phyloP scores from a whole-genome alignment of 2,797 vertebrate genomes.

The Carapus acus region DNA sequence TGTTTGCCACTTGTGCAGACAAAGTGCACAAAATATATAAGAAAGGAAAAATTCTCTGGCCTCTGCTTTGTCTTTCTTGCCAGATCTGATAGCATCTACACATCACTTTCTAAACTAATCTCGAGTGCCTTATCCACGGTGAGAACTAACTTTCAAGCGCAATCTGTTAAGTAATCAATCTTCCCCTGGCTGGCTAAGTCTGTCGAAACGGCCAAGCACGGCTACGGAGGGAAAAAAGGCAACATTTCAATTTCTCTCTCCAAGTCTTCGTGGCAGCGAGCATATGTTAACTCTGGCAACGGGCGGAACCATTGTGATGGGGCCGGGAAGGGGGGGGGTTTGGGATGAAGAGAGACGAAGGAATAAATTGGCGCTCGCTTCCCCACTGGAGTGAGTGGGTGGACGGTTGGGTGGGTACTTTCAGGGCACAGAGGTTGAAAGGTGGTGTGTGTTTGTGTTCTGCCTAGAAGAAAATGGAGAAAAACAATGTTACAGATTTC shows the following conservation, averaged over 20 bases:
- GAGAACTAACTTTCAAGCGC: slow-evolving; percentile 66
- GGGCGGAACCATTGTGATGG: slow-evolving; percentile 51
- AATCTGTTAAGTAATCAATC: slow-evolving; percentile 68
- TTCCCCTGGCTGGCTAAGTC: slow-evolving; percentile 59
- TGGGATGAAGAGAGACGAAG: slow-evolving; percentile 29
- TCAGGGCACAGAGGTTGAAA: slow-evolving; percentile 21
- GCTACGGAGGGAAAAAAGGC: slow-evolving; percentile 58
- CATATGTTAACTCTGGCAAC: slow-evolving; percentile 60
- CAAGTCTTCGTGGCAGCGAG: slow-evolving; percentile 59
- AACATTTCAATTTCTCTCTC: slow-evolving; percentile 67
- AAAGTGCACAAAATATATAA: too few species aligned
- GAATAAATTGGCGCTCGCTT: slow-evolving; percentile 30
- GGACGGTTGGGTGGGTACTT: slow-evolving; percentile 15
- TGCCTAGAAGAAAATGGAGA: too few species aligned
- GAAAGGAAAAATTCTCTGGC: slow-evolving; percentile 43
- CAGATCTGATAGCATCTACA: slow-evolving; percentile 60
- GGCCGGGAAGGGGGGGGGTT: slow-evolving; percentile 35
- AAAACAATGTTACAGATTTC: slow-evolving; percentile 10
- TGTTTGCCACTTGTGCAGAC: slow-evolving; percentile 49
- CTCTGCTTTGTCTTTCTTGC: slow-evolving; percentile 48
- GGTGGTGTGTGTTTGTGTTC: slow-evolving; percentile 2
- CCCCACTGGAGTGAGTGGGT: slow-evolving; percentile 24
- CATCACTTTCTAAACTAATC: slow-evolving; percentile 67
- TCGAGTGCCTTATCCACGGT: slow-evolving; percentile 56
- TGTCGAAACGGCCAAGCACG: slow-evolving; percentile 50